These are phyloP conservation scores for Schizothorax lantsangensis DNA, from an alignment of 2,797 vertebrate species.

Conservation along the genomic window DNA sequence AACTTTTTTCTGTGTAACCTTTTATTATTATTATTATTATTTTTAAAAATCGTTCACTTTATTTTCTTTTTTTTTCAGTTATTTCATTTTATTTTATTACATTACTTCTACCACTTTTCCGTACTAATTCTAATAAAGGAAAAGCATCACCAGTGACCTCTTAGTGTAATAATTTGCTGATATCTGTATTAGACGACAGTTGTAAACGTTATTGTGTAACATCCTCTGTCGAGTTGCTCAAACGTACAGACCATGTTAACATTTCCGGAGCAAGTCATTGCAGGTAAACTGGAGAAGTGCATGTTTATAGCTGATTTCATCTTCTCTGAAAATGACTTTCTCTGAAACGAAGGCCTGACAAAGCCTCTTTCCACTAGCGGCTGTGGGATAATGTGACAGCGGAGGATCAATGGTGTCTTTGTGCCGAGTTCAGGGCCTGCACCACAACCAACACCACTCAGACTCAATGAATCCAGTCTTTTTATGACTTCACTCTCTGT, in stretches of 20 bases:
- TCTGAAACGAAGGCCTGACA: slow-evolving; percentile 44
- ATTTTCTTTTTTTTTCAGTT: too few relatives aligned
- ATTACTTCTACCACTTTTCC: not conserved
- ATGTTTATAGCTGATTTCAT: slow-evolving; percentile 1
- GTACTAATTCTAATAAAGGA: not conserved
- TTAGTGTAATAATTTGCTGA: not conserved
- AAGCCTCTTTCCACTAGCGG: slow-evolving; percentile 32
- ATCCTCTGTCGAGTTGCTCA: slow-evolving; percentile 22
- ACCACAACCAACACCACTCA: slow-evolving; percentile 33
- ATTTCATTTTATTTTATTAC: too few relatives aligned
- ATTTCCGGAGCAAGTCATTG: not conserved
- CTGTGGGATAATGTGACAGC: slow-evolving; percentile 55
- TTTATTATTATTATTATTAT: not conserved
- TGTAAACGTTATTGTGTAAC: slow-evolving; percentile 2
- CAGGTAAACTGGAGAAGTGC: not conserved
- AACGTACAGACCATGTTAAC: not conserved
- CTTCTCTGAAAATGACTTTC: slow-evolving; percentile 9
- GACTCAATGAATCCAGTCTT: slow-evolving; percentile 46
- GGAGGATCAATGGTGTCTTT: slow-evolving; percentile 70
- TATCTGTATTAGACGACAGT: slow-evolving; percentile 8
- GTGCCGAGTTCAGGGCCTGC: slow-evolving; percentile 58
- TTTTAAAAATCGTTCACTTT: too few relatives aligned
- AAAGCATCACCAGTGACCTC: not conserved
- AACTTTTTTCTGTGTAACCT: too few relatives aligned
- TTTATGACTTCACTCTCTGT: slow-evolving; percentile 35